These are phyloP conservation scores for Phrynocephalus versicolor DNA, from an alignment of 2,113 vertebrate species.

Conservation along the genomic window DNA sequence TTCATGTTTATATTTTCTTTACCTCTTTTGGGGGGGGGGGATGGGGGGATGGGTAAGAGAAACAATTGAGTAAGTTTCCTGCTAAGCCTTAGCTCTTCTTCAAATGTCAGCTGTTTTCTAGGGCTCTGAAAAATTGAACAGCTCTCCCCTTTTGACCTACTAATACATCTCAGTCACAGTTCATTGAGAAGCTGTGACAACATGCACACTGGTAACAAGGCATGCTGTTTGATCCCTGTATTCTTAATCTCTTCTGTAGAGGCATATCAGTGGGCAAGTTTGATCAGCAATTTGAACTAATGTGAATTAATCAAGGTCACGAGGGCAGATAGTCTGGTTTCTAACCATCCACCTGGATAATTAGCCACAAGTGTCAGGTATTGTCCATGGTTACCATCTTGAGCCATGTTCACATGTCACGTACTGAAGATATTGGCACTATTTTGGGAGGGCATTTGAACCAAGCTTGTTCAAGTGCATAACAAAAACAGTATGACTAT, in stretches of 20 bases:
- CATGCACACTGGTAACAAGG: slow-evolving; percentile 48
- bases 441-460: not conserved
- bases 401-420: not conserved
- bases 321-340: slow-evolving; percentile 26
- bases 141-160: slow-evolving; percentile 61
- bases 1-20: slow-evolving; percentile 23
- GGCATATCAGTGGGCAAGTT: slow-evolving; percentile 42
- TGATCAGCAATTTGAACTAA: slow-evolving; percentile 46
- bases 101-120: slow-evolving; percentile 65
- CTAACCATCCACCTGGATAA: slow-evolving; percentile 12
- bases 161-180: slow-evolving; percentile 60
- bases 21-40: slow-evolving; percentile 35
- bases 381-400: slow-evolving; percentile 4
- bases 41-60: slow-evolving; percentile 10
- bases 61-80: slow-evolving; percentile 47
- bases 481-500: not conserved
- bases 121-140: slow-evolving; percentile 65
- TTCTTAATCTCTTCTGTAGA: slow-evolving; percentile 39
- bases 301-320: slow-evolving; percentile 43
- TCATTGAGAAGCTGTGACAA: slow-evolving; percentile 57
- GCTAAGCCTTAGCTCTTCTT: slow-evolving; percentile 58
- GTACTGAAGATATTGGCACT: not conserved
- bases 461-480: not conserved
- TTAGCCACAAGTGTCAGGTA: slow-evolving; percentile 7
- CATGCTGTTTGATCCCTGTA: slow-evolving; percentile 35